A percentile compares a stretch with the other conserved stretches of the same genome.
These are phyloP conservation scores for Ptyas mucosa DNA, from an alignment of 2,113 vertebrate species.

Conservation along the genomic window DNA sequence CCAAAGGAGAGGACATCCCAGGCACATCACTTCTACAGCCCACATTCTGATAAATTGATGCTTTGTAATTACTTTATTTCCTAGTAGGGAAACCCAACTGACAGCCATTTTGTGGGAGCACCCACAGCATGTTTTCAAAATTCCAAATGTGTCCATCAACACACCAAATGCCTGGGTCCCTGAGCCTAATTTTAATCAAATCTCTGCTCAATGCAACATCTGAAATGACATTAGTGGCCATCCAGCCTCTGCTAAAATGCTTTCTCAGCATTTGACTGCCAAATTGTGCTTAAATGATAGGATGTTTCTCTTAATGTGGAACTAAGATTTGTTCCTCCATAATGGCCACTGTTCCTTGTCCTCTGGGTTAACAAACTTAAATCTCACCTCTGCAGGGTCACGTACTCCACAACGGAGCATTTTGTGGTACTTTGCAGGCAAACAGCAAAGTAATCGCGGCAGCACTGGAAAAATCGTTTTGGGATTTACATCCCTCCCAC, in stretches of 20 bases:
- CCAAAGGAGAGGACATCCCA: not conserved
- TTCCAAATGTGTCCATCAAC: not conserved
- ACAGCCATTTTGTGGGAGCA: not conserved
- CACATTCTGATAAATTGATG: not conserved
- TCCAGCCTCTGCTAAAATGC: not conserved
- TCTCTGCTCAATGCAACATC: not conserved
- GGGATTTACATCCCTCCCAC: conserved; percentile 76
- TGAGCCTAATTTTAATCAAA: not conserved
- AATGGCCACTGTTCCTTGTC: not conserved
- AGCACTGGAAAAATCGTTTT: conserved; percentile 86
- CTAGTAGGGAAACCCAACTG: not conserved
- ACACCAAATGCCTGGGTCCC: not conserved
- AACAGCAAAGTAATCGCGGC: conserved; percentile 78
- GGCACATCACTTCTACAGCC: not conserved
- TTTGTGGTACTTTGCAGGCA: conserved; percentile 74
- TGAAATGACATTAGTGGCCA: not conserved
- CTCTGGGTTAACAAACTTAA: not conserved
- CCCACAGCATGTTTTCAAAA: not conserved
- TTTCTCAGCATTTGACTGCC: not conserved
- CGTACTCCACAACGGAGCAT: conserved; percentile 73
- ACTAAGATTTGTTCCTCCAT: not conserved
- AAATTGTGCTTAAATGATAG: not conserved
- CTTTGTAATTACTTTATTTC: not conserved
- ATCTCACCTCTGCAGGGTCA: conserved; percentile 67
- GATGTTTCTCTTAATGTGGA: not conserved